Evolutionary conservation across 2,797 vertebrate species (phyloP).

Genomic region (Syngnathus acus): DNA sequence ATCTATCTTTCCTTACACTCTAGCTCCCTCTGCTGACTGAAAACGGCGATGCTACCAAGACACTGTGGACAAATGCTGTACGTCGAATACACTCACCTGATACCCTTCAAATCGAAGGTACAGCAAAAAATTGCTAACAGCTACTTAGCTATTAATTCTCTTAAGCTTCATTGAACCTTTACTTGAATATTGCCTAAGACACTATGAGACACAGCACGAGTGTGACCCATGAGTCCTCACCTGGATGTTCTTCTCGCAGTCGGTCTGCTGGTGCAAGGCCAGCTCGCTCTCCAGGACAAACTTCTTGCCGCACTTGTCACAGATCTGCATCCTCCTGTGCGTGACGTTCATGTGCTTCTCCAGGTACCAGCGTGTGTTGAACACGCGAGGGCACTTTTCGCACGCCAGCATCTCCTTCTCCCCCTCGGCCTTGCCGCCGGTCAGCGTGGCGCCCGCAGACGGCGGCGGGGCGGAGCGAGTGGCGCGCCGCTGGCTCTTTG

Average conservation of each 20-base stretch:
- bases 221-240: conserved; percentile 56
- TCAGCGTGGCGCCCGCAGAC: conserved; percentile 21
- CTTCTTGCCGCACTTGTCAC: conserved; percentile 98
- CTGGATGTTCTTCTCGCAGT: conserved; percentile 99
- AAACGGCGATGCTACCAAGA: neutral
- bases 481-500: conserved; percentile 77
- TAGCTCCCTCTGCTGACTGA: conserved; percentile 59
- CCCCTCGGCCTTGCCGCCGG: conserved; percentile 67
- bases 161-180: too few relatives aligned
- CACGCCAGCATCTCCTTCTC: conserved; percentile 95
- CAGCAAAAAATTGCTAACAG: neutral
- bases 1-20: conserved; percentile 10
- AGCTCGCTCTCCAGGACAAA: conserved; percentile 98
- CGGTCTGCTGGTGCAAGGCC: conserved; percentile 97
- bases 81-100: neutral
- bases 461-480: conserved; percentile 59
- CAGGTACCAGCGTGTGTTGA: conserved; percentile 98
- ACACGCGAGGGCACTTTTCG: conserved; percentile 96
- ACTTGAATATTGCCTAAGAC: too few relatives aligned
- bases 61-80: neutral
- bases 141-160: neutral
- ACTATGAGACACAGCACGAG: too few relatives aligned
- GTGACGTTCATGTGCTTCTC: conserved; percentile 99
- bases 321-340: conserved; percentile 97
- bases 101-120: neutral